Base-by-base conservation (phyloP, 2,113 vertebrate species). In the Daphoenositta chrysoptera region DNA sequence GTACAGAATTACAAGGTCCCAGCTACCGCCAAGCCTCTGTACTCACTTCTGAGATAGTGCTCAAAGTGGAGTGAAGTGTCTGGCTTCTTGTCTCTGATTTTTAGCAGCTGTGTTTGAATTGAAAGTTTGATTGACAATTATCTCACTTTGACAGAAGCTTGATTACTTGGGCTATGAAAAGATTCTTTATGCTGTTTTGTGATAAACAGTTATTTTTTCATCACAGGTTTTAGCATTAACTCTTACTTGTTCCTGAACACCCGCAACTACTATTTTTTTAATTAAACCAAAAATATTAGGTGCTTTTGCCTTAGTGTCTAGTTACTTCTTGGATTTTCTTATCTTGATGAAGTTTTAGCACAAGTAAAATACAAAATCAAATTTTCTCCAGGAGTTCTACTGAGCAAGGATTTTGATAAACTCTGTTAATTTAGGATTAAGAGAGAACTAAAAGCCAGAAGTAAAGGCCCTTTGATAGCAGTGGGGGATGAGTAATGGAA, bases 381-480 rank as follows among this genome's bases (percentile, higher is more conserved):
- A 69, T 95, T 70, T 75, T 86, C 37, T 58, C n/a, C 50, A 73
- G 77, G 64, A 83, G 7, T 69, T 94, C 37, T 77, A 68, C 27
- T 42, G 60, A 82, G 31, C 9, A 78, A 83, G n/a, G 68, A 57
- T 48, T 91, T 35, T 64, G 37, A 92, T 60, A 81, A 93, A 92
- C 35, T 48, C 58, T 85, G 47, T 53, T 95, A 95, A 93, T 87
- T 89, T 90, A 93, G 33, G 28, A 39, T 87, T 70, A 96, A 93
- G 37, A 71, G 28, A 93, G n/a, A 89, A 90, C 33, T n/a, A 84
- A 79, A 93, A 92, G 17, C 39, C 72, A 64, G 33, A 12, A 88
- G 44, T 77, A 83, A 93, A 80, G 42, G 50, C 19, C 23, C 27
- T 96, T 94, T 92, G 76, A 84, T 57, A 92, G 50, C 93, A 92